Base-by-base conservation (phyloP, 1,140 invertebrate species). In the Proctacanthus coquilletti region DNA sequence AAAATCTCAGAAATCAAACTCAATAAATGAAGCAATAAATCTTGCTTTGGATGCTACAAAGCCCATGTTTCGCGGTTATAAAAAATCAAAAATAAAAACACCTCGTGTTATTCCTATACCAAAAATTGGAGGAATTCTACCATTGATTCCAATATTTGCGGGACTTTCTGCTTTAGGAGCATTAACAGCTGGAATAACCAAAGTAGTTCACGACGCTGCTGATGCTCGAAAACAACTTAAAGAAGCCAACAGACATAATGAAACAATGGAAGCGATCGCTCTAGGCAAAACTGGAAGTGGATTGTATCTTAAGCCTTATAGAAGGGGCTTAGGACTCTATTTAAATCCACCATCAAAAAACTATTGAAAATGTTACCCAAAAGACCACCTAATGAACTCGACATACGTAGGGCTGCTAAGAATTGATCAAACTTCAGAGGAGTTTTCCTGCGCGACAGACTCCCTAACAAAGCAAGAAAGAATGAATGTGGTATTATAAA, bases 251-350 rank as follows among this genome's bases (percentile, higher is more conserved):
- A 38, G 51, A 18, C 52, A 53, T 45, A 62, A 59, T 49, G 5
- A 45, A 40, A 42, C 27, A 30, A 56, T 60, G 46, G 52, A 55
- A 47, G 33, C 41, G 2, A 49, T 50, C 29, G 50, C 51, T 15
- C 13, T 60, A 4, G 55, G 50, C 15, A 49, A 51, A 37, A 40
- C 33, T 36, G 46, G 50, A 4, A 39, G 34, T 27, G 56, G 51
- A 21, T 33, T 59, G 14, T 52, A 49, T 38, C 42, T 56, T 11
- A 54, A 54, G 48, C 55, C 50, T 18, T 51, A 56, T 36, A 53
- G 49, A 46, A 54, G 41, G 30, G 52, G 52, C 10, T 39, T 44
- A 9, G 52, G 45, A 27, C 43, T 50, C 10, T 38, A 33, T 36
- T 34, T 43, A 30, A 29, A 39, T 31, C 17, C 9, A 10, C 34